Conservation (phyloP, 2,113 vertebrate genomes). For the Brachyistius frenatus region DNA sequence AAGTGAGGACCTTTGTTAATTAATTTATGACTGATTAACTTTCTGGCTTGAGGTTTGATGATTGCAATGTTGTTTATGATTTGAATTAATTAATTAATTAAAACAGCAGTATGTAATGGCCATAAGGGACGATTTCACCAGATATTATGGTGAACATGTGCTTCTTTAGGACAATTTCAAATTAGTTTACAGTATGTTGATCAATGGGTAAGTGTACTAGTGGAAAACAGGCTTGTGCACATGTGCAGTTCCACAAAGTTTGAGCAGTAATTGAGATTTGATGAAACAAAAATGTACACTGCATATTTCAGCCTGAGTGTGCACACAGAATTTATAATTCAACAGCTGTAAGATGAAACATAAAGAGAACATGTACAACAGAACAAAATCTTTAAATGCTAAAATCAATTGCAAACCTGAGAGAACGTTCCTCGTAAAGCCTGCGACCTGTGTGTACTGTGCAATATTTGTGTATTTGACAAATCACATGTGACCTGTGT, state of each 20-base stretch:
- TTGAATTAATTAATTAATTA: no score
- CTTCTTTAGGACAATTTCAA: not conserved
- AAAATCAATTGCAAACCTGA: not conserved
- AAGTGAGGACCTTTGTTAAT: no score
- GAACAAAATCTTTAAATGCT: not conserved
- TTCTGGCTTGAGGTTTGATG: not conserved
- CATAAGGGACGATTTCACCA: not conserved
- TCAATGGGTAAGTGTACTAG: not conserved
- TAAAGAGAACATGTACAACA: not conserved
- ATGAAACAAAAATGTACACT: not conserved
- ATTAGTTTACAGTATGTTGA: no score
- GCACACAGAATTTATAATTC: not conserved
- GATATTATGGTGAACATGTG: not conserved
- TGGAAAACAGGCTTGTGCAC: not conserved
- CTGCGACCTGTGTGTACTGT: not conserved
- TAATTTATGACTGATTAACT: not conserved
- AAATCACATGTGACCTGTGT: constrained; percentile 13
- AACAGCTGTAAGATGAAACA: not conserved
- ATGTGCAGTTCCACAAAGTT: not conserved
- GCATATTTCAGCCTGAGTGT: not conserved
- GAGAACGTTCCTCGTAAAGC: not conserved
- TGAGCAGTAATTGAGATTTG: not conserved
- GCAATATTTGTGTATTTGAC: not conserved
- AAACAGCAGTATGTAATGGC: no score
- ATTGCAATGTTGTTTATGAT: no score